Evolutionary conservation across 2,888 invertebrate genomes (phyloP), one percentile per base, ranked within the genome.

Genomic region (Glaucopsyche alexis): DNA sequence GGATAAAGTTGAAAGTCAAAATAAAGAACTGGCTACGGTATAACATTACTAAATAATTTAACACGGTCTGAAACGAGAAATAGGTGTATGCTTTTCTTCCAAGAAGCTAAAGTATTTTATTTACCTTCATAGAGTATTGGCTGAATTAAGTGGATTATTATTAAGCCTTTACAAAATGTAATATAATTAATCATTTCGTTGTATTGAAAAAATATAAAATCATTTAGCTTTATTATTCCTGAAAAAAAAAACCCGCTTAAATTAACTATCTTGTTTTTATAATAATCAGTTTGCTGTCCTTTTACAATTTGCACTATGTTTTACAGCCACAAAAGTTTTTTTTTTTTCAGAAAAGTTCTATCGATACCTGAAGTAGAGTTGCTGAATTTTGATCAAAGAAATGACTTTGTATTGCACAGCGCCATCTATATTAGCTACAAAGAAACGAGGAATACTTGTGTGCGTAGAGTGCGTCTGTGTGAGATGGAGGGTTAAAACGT

Each of bases 21-120:
- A 76, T 72, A 74, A 78, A 70, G 29, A 73, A 76, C 74, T 67
- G 75, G 75, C 77, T 79, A 81, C 85, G 86, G 84, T 83, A 86
- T 84, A 86, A 84, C 83, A 81, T 78, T 78, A 76, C 81, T 89
- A 77, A 89, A 89, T 85, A 89, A 90, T 90, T 89, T 79, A 86
- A 80, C 77, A 77, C 77, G 75, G 80, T 80, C 82, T 81, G 81
- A 81, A 79, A 81, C 81, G 81, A 85, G 81, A 86, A 85, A 85
- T 85, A 87, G 82, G 82, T 82, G 77, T 85, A 86, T 84, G 80
- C 82, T 77, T 81, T 81, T 75, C 72, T 73, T 76, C 13, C 45
- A 66, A 72, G 50, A 42, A 72, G 40, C 40, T 16, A 38, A 72
- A 50, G 19, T 66, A 13, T 66, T 40, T 66, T 49, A 66, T 52